Conservation (phyloP, 1,140 invertebrate genomes). For the Ptiloglossa arizonensis region DNA sequence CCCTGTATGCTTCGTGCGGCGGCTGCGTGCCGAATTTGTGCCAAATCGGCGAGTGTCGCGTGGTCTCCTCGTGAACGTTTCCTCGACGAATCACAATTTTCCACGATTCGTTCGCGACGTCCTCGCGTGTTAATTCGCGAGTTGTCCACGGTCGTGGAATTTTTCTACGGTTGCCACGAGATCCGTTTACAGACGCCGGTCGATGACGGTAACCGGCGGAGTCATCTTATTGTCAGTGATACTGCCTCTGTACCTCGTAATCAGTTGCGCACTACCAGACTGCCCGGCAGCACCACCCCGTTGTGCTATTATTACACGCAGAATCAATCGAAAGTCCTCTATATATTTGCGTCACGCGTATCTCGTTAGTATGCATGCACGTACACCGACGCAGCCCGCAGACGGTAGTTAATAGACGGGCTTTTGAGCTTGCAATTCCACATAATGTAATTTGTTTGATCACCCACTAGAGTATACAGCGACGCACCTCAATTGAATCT, state of each 20-base stretch:
- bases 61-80: too few species aligned
- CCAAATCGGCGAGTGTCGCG: too few species aligned
- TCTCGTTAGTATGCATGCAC: slow-evolving; percentile 31
- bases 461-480: slow-evolving; percentile 45
- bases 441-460: slow-evolving; percentile 65
- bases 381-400: slow-evolving; percentile 7
- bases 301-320: slow-evolving; percentile 65
- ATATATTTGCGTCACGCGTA: slow-evolving; percentile 58
- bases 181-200: neutral
- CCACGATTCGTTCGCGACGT: too few species aligned
- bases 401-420: slow-evolving; percentile 39
- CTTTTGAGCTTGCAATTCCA: slow-evolving; percentile 49
- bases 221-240: slow-evolving; percentile 29
- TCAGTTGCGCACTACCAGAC: slow-evolving; percentile 57
- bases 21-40: too few species aligned
- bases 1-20: too few species aligned
- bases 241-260: slow-evolving; percentile 47
- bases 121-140: too few species aligned
- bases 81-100: too few species aligned
- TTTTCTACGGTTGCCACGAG: neutral
- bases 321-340: slow-evolving; percentile 65
- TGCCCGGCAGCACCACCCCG: slow-evolving; percentile 60
- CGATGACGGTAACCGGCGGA: slow-evolving; percentile 12
- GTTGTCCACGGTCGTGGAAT: neutral
- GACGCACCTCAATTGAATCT: slow-evolving; percentile 58